Percentiles rank a stretch among this genome's conserved stretches.
Conservation (phyloP, 1,140 invertebrate genomes). For the Ericerus pela region DNA sequence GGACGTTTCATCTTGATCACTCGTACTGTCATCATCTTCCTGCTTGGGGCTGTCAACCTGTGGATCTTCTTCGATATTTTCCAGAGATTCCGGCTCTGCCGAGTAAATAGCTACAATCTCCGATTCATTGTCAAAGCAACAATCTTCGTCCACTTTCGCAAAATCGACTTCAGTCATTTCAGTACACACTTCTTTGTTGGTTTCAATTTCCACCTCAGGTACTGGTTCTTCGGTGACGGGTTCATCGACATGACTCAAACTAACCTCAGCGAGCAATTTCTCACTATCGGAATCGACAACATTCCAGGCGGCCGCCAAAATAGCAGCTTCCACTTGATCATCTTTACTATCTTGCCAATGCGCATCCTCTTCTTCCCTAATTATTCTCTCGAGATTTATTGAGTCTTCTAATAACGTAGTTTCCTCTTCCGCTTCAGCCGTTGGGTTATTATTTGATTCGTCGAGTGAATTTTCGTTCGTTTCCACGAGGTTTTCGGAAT, state of each 20-base stretch:
- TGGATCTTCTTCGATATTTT: too few relatives aligned
- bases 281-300: conserved; percentile 34
- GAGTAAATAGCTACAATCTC: too few relatives aligned
- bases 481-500: background rate
- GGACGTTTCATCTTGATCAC: background rate
- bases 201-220: too few relatives aligned
- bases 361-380: background rate
- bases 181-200: too few relatives aligned
- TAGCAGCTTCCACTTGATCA: background rate
- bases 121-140: too few relatives aligned
- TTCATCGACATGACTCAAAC: background rate
- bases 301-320: conserved; percentile 29
- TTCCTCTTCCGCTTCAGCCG: background rate
- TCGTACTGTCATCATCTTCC: background rate
- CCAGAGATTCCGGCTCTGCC: too few relatives aligned
- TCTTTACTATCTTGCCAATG: background rate
- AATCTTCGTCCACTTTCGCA: too few relatives aligned
- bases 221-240: background rate
- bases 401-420: background rate
- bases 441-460: background rate
- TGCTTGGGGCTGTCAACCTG: too few relatives aligned
- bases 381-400: background rate
- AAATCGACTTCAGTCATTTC: too few relatives aligned
- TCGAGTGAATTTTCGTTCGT: background rate
- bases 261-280: conserved; percentile 29